Percentiles rank a stretch among this genome's conserved stretches.
These are phyloP conservation scores for Falcunculus frontatus DNA, from an alignment of 2,113 vertebrate genomes.

Conservation along the genomic window DNA sequence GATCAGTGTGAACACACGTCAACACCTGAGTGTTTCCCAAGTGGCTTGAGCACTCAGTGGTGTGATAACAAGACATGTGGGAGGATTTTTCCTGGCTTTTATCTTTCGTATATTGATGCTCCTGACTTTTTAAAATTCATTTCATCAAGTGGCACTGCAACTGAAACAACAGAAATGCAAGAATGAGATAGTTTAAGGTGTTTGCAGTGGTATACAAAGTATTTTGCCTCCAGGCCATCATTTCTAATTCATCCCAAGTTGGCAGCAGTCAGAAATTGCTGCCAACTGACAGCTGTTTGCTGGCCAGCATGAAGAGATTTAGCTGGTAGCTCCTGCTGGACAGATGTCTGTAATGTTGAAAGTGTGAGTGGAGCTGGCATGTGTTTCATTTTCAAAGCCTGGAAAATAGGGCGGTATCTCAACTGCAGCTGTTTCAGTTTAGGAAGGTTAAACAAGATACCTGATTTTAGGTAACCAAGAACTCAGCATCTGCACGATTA, in stretches of 20 bases:
- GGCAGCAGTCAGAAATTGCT: neutral
- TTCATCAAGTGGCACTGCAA: slow-evolving; percentile 15
- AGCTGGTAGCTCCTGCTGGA: neutral
- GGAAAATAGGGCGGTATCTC: neutral
- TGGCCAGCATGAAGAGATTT: neutral
- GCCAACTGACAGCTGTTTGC: neutral
- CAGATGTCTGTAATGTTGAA: neutral
- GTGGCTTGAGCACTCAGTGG: neutral
- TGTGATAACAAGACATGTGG: slow-evolving; percentile 38
- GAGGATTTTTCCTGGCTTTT: slow-evolving; percentile 28
- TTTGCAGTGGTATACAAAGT: neutral
- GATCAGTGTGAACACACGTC: slow-evolving; percentile 12
- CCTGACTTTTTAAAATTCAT: slow-evolving; percentile 44
- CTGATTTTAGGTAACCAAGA: neutral
- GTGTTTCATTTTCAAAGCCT: neutral
- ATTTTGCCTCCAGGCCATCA: neutral
- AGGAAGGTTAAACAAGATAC: neutral
- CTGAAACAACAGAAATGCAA: neutral
- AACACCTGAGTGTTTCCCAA: slow-evolving; percentile 22
- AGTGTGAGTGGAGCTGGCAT: neutral
- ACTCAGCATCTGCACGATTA: neutral
- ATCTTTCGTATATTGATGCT: neutral
- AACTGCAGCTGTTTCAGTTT: neutral
- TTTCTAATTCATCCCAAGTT: slow-evolving; percentile 18
- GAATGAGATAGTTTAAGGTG: neutral